Evolutionary conservation across 2,888 invertebrate genomes (phyloP), one percentile per base, ranked within the genome.

Genomic region (Drosophila eohydei): DNA sequence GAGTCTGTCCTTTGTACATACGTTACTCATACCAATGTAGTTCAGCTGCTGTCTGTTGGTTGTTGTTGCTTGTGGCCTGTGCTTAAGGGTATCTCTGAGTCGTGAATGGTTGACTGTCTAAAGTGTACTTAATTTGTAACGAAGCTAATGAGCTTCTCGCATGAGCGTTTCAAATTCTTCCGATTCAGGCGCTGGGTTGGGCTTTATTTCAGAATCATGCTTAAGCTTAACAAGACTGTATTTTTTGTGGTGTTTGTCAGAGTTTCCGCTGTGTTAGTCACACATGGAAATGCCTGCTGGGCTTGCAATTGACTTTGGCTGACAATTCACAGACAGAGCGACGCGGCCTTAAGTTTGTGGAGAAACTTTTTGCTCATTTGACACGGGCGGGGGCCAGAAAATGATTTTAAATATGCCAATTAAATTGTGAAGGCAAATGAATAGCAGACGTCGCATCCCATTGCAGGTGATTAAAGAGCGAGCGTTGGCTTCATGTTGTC

Each of bases 61-160:
- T 51, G 6, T 11, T 16, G 3, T 32, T 16, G 3, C 16, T 50
- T 32, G 32, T 11, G 28, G n/a, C 9, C 14, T 51, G 7, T 11
- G 2, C 28, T n/a, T 9, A 14, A n/a, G 30, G 46, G 62, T 64
- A 76, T 43, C 28, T 44, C 0, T 14, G 8, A 16, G 58, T 41
- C 55, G 8, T 26, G 2, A 30, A 9, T 4, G 2, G 5, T n/a
- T n/a, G 4, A 14, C 14, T n/a, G n/a, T 16, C 14, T n/a, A 1
- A 11, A 34, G 34, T 48, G 26, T n/a, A 38, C 38, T 38, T 40
- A 16, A 46, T 59, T 65, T 67, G 71, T 70, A 86, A 74, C 73
- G 71, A 72, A 74, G 83, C 84, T 88, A 88, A 86, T 81, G 87
- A 86, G 87, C 76, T 83, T 86, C 66, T 79, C 76, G 62, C 88